Percentiles rank a stretch among this genome's conserved stretches.
Conservation (phyloP, 2,113 vertebrate genomes). For the Chrysochloris asiatica region DNA sequence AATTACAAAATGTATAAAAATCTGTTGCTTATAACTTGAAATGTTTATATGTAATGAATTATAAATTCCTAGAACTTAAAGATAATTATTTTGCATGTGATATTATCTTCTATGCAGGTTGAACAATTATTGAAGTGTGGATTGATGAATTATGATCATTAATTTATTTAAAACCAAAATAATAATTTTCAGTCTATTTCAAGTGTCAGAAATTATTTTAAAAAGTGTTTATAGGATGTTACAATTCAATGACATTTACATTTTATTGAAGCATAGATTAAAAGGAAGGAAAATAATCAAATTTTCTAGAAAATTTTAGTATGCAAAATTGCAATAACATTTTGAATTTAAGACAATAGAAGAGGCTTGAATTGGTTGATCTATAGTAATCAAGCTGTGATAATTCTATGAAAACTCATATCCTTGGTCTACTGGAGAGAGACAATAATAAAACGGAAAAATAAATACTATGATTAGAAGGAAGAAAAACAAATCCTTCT, state of each 20-base stretch:
- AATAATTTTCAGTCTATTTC: conserved; percentile 63
- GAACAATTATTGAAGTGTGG: conserved; percentile 53
- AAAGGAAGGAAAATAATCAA: not conserved
- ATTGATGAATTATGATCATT: conserved; percentile 65
- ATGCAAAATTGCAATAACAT: not conserved
- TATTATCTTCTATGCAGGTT: conserved; percentile 38
- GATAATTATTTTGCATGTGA: conserved; percentile 27
- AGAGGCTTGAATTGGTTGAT: not conserved
- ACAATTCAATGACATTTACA: not conserved
- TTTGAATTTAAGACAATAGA: not conserved
- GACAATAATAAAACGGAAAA: not conserved
- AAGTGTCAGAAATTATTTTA: conserved; percentile 52
- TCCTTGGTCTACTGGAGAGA: not conserved
- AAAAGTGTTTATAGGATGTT: conserved; percentile 41
- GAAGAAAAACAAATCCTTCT: not conserved
- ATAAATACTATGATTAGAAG: not conserved
- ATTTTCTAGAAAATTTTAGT: not conserved
- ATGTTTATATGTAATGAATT: conserved; percentile 2
- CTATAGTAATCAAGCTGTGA: not conserved
- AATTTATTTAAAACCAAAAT: conserved; percentile 65
- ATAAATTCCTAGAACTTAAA: conserved; percentile 38
- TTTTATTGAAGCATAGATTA: not conserved
- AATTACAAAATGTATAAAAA: conserved; percentile 2
- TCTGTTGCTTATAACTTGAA: not conserved
- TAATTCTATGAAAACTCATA: not conserved